Base-by-base conservation (phyloP, 2,888 invertebrate genomes). In the Lochmaea crataegi region DNA sequence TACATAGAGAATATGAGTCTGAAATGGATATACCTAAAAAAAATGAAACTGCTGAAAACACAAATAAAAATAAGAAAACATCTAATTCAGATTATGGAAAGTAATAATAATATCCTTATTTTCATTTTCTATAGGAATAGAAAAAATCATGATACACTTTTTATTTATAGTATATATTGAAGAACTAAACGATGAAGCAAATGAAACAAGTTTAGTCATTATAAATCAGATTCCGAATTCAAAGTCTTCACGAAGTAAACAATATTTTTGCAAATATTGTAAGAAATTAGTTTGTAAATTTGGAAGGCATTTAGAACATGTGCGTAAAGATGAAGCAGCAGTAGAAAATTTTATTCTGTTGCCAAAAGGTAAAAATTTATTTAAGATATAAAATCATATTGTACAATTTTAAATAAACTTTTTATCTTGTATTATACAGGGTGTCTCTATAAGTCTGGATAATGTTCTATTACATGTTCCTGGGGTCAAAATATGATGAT, bases 281-380 rank as follows among this genome's bases (percentile, higher is more conserved):
- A 48, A 48, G 48, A 48, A 48, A 48, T 48, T 48, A 48, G 48
- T 48, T 48, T 48, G 48, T 48, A 48, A 48, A 48, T 48, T 48
- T 48, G 12, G 48, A 48, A 48, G 48, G n/a, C n/a, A 48, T 48
- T 48, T 48, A 48, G 48, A 48, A 48, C 48, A 48, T 48, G 48
- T 4, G 48, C 48, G n/a, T 48, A 48, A 48, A 48, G 48, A 48
- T 48, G 48, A 48, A 48, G 14, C 48, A n/a, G n/a, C 12, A 48
- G 48, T 48, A 2, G n/a, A 4, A 48, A 48, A 48, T 48, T 48
- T 48, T 48, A 48, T 48, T 48, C 48, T 48, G 48, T 48, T 48
- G 48, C 48, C 48, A 48, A 48, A 48, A 48, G 48, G 48, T 48
- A 48, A 48, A 48, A 48, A 48, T 48, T 48, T 48, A 48, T 48